A percentile compares a stretch with the other conserved stretches of the same genome.
phyloP scores from a whole-genome alignment of 2,888 invertebrate species.

The Herminia tarsipennalis region DNA sequence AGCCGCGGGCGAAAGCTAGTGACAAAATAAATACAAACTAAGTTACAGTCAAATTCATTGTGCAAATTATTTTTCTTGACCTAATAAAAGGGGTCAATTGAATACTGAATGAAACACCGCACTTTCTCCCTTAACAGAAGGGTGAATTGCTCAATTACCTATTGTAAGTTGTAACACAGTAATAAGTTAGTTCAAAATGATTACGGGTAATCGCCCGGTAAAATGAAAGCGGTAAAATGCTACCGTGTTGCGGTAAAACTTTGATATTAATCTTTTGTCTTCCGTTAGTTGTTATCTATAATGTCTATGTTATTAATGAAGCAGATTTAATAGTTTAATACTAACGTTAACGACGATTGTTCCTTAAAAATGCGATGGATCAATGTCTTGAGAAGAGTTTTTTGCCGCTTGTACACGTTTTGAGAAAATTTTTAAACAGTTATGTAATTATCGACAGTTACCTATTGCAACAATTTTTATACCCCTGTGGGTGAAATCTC shows the following conservation, averaged over 20 bases:
- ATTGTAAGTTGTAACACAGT: not conserved
- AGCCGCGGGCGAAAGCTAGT: too few relatives aligned
- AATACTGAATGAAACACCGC: not conserved
- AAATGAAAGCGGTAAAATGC: slow-evolving; percentile 28
- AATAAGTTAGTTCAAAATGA: slow-evolving; percentile 34
- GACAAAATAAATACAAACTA: not conserved
- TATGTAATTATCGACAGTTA: too few relatives aligned
- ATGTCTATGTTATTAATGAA: slow-evolving; percentile 7
- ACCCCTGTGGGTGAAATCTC: too few relatives aligned
- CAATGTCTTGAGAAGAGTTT: too few relatives aligned
- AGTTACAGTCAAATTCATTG: not conserved
- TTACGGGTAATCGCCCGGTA: slow-evolving; percentile 24
- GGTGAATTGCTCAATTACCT: slow-evolving; percentile 10
- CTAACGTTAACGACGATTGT: not conserved
- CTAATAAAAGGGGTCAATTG: slow-evolving; percentile 4
- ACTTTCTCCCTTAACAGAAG: slow-evolving; percentile 8
- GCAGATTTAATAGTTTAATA: not conserved
- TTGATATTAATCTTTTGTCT: slow-evolving; percentile 35
- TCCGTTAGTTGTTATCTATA: slow-evolving; percentile 24
- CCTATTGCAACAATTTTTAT: too few relatives aligned
- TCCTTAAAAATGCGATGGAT: not conserved
- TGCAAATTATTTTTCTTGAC: not conserved
- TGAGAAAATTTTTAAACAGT: too few relatives aligned
- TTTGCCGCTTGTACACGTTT: too few relatives aligned
- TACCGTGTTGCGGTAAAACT: slow-evolving; percentile 14